Evolutionary conservation across 2,888 invertebrate genomes (phyloP), one percentile per base, ranked within the genome.

Genomic region (Cheilosia scutellata): DNA sequence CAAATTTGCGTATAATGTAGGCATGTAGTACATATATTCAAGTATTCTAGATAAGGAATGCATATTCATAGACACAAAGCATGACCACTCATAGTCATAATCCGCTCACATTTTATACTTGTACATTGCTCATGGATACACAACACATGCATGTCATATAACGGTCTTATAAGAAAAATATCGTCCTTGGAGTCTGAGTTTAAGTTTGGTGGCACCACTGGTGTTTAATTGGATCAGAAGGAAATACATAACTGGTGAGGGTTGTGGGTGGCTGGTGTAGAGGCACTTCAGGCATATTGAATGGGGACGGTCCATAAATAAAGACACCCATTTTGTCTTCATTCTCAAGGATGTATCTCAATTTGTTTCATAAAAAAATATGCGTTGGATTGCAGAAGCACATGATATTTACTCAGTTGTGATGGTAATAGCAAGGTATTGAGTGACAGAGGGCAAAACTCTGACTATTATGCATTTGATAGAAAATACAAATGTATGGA

Each of bases 161-260:
- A 58, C 33, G 27, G 27, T 42, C 49, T 58, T 49, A 27, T 57
- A 71, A 27, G 16, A 44, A 27, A 71, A 58, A 60, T 49, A 66
- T 53, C 29, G 27, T 66, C 58, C 75, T 80, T 62, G 40, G 47
- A 62, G 16, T 20, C 27, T 42, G 49, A 74, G 60, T 62, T 80
- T 33, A 68, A 75, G 55, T 75, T 80, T 68, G 40, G 55, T 66
- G 79, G 53, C 66, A 75, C 60, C 66, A 75, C 31, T 80, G 55
- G 60, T 68, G 62, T 68, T 80, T 68, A 80, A 80, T 80, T 80
- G 37, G 37, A 74, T 55, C 58, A 37, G 53, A 60, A 74, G 20
- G 33, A 20, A 74, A 25, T 20, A 53, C 25, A 42, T 9, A 44
- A 44, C 60, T 60, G 33, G 42, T 31, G 7, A 42, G 49, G 33